Evolutionary conservation across 2,113 vertebrate genomes (phyloP), one percentile per base, ranked within the genome.

Genomic region (Synchiropus splendidus): DNA sequence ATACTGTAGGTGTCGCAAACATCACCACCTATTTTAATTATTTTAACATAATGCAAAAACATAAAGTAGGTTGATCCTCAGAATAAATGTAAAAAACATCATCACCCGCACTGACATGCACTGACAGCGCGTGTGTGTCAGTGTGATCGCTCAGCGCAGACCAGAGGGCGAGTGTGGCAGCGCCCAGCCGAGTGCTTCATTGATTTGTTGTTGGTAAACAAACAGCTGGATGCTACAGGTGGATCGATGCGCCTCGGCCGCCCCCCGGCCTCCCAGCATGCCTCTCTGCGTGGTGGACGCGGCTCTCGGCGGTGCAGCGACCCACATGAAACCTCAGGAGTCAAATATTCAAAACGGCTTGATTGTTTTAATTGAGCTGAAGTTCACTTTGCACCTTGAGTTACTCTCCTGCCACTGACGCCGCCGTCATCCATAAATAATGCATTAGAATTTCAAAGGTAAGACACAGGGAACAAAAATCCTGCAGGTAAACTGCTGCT

Each of bases 201-300:
- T 59, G 84, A 86, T 83, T 83, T 85, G 84, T 85, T 86, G 81
- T 85, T 83, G 74, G 78, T 84, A 84, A 86, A 84, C 79, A 85
- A 83, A 81, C 79, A 79, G 79, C 71, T 79, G 76, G 83, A 80
- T 74, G 65, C 63, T 69, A 73, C 70, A 75, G 67, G 74, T 72
- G 71, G 67, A 84, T 86, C 83, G 48, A 86, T 85, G 74, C 15
- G 39, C 40, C 58, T 74, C 53, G 65, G 57, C 63, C 51, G 67
- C 63, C 64, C 64, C 49, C 58, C 48, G 48, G 70, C 67, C 55
- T 75, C 73, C 62, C 75, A 75, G 78, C 68, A 71, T 74, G 78
- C 67, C 61, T 62, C 56, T 74, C 68, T 71, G 43, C 64, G 9
- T 49, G 59, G 47, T 42, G 49, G 50, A 70, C 75, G 59, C 2